Evolutionary conservation across 1,140 invertebrate species (phyloP).

Genomic region (Bombus fervidus): DNA sequence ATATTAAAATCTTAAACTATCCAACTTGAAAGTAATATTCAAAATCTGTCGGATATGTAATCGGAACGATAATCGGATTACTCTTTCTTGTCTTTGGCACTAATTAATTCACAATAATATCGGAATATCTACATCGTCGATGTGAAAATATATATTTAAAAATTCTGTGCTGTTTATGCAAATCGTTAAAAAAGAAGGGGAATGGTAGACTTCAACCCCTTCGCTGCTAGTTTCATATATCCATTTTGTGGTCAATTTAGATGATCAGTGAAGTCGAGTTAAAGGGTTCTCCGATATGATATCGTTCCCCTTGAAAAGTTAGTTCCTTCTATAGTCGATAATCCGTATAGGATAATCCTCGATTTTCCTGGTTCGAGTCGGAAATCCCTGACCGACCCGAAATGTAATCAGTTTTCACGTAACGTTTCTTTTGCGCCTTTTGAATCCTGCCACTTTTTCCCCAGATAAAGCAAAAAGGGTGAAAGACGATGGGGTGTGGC

Average conservation of each 20-base stretch:
- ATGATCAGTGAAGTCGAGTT: not conserved
- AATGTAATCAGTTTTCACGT: slow-evolving; percentile 48
- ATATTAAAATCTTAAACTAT: too few relatives aligned
- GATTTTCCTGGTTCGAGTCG: slow-evolving; percentile 28
- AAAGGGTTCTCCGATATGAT: not conserved
- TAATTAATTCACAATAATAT: too few relatives aligned
- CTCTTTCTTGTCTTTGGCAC: too few relatives aligned
- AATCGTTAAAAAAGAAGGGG: not conserved
- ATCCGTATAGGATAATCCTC: slow-evolving; percentile 39
- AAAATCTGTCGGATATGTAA: too few relatives aligned
- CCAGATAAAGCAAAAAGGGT: slow-evolving; percentile 31
- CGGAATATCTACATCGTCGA: too few relatives aligned
- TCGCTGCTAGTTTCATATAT: not conserved
- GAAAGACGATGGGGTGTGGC: slow-evolving; percentile 15
- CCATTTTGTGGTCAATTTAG: not conserved
- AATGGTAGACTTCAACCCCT: not conserved
- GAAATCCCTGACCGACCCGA: slow-evolving; percentile 14
- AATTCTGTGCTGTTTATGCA: not conserved
- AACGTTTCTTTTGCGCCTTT: slow-evolving; percentile 44
- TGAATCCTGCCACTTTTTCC: not conserved
- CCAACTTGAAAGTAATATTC: too few relatives aligned
- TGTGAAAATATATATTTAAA: not conserved
- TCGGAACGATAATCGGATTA: too few relatives aligned
- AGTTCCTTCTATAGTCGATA: slow-evolving; percentile 12
- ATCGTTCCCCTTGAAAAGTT: not conserved